Conservation (phyloP, 2,113 vertebrate genomes). For the Spermophilus dauricus region DNA sequence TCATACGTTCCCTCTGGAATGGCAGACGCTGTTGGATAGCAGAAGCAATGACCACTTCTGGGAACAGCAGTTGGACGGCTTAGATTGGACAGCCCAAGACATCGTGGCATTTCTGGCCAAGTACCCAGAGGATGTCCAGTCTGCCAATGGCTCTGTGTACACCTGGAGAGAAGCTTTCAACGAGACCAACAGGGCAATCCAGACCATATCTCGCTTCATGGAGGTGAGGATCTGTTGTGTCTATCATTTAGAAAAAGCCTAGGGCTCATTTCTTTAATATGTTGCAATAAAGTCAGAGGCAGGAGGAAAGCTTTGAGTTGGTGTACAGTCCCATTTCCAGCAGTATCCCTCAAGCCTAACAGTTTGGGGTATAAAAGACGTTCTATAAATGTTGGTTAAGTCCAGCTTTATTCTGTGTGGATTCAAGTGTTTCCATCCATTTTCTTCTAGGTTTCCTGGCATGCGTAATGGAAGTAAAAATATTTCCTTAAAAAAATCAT, state of each 20-base stretch:
- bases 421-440: neutral
- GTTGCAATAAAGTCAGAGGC: neutral
- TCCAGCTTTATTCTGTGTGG: neutral
- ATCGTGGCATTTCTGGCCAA: constrained; percentile 93
- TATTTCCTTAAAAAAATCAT: neutral
- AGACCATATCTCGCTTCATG: constrained; percentile 97
- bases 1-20: neutral
- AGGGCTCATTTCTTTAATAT: neutral
- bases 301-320: neutral
- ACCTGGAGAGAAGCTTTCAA: constrained; percentile 97
- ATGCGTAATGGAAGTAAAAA: neutral
- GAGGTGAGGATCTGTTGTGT: constrained; percentile 90
- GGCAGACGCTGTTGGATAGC: constrained; percentile 92
- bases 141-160: constrained; percentile 85
- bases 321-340: neutral
- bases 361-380: neutral
- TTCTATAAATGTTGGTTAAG: neutral
- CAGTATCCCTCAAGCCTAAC: neutral
- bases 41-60: constrained; percentile 89
- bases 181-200: constrained; percentile 94
- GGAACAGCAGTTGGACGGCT: constrained; percentile 87
- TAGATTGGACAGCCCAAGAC: constrained; percentile 93
- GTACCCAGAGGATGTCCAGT: constrained; percentile 84
- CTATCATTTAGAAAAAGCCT: neutral
- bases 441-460: neutral